phyloP scores from a whole-genome alignment of 2,888 invertebrate species.

The Cabera pusaria region DNA sequence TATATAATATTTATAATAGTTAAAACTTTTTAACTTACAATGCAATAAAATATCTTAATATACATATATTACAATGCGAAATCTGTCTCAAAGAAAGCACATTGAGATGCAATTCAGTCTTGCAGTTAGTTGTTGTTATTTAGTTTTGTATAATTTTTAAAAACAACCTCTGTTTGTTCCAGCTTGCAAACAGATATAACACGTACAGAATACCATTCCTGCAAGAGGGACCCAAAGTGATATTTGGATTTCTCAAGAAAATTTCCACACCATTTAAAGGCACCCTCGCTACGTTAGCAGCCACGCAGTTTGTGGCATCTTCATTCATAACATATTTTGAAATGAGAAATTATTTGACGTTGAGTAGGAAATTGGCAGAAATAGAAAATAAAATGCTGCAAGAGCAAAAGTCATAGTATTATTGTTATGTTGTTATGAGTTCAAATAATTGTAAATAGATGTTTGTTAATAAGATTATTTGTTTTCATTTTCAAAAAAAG shows the following conservation, averaged over 20 bases:
- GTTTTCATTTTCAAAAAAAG: too few relatives aligned
- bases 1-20: too few relatives aligned
- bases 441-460: slow-evolving; percentile 25
- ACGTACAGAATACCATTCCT: slow-evolving; percentile 86
- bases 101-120: too few relatives aligned
- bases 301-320: slow-evolving; percentile 79
- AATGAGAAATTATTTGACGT: slow-evolving; percentile 70
- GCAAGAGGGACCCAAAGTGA: slow-evolving; percentile 77
- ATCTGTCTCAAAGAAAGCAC: too few relatives aligned
- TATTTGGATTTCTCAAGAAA: slow-evolving; percentile 77
- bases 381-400: slow-evolving; percentile 53
- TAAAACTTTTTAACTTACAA: too few relatives aligned
- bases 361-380: slow-evolving; percentile 61
- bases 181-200: slow-evolving; percentile 85
- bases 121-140: too few relatives aligned
- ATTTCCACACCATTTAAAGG: slow-evolving; percentile 80
- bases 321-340: slow-evolving; percentile 85
- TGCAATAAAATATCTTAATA: too few relatives aligned
- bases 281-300: slow-evolving; percentile 68
- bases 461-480: slow-evolving; percentile 10
- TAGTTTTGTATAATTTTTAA: too few relatives aligned
- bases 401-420: slow-evolving; percentile 26
- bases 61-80: too few relatives aligned
- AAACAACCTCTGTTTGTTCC: slow-evolving; percentile 61
- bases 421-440: slow-evolving; percentile 2